These are phyloP conservation scores for Calliphora vomitoria DNA, from an alignment of 2,888 invertebrate genomes.

Conservation along the genomic window DNA sequence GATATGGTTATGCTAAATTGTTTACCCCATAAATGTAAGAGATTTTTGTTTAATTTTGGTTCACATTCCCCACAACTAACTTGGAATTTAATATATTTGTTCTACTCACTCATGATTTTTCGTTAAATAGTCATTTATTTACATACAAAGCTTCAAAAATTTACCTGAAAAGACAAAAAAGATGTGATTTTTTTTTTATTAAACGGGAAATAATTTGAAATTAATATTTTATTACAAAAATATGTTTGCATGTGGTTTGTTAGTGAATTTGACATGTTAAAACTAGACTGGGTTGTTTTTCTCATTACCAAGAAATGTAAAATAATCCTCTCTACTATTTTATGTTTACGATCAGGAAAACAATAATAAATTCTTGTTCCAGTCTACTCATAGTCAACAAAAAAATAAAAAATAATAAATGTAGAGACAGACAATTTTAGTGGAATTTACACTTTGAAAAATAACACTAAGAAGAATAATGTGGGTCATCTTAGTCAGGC, in stretches of 20 bases:
- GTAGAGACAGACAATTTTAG: neutral
- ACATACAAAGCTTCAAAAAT: constrained; percentile 31
- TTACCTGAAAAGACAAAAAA: constrained; percentile 62
- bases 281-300: constrained; percentile 1
- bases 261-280: constrained; percentile 6
- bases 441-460: constrained; percentile 43
- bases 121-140: neutral
- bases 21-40: no score
- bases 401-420: neutral
- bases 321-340: constrained; percentile 33
- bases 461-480: neutral
- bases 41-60: no score
- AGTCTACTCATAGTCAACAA: constrained; percentile 6
- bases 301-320: constrained; percentile 33
- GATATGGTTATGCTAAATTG: no score
- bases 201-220: constrained; percentile 33
- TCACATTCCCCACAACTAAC: no score
- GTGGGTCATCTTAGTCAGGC: no score
- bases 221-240: constrained; percentile 59
- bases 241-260: neutral
- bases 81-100: neutral
- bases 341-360: constrained; percentile 25
- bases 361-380: constrained; percentile 24
- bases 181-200: neutral
- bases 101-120: constrained; percentile 26